These are phyloP conservation scores for Holothuria leucospilota DNA, from an alignment of 53 echinoderm and acorn worm species.

Conservation along the genomic window DNA sequence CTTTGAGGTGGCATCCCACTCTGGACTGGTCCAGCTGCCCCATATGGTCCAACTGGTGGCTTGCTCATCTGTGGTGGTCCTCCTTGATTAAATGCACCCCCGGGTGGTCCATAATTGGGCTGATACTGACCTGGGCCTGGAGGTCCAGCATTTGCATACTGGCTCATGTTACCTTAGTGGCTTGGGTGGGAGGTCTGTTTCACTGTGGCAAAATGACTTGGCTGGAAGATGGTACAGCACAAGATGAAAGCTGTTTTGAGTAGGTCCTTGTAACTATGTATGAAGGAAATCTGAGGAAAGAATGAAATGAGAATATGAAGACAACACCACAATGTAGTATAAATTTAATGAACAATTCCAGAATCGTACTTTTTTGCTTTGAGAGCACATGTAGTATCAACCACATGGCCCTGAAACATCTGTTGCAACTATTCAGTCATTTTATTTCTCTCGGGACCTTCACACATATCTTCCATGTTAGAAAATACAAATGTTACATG, in stretches of 20 bases:
- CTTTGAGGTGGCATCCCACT: constrained; percentile 3
- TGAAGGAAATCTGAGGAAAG: too few relatives aligned
- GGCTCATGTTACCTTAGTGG: neutral
- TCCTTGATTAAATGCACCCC: constrained; percentile 4
- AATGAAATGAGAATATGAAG: too few relatives aligned
- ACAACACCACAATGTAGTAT: too few relatives aligned
- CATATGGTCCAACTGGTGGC: constrained; percentile 46
- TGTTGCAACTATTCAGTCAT: too few relatives aligned
- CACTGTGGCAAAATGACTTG: too few relatives aligned
- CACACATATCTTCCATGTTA: too few relatives aligned
- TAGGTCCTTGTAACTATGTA: neutral
- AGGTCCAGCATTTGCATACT: constrained; percentile 32
- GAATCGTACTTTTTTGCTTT: too few relatives aligned
- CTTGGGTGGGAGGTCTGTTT: neutral
- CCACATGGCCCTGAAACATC: too few relatives aligned
- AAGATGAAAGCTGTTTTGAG: neutral
- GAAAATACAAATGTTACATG: too few relatives aligned
- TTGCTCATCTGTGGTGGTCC: constrained; percentile 38
- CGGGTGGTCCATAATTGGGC: constrained; percentile 29
- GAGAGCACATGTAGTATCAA: too few relatives aligned
- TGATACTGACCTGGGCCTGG: constrained; percentile 39
- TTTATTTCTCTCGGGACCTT: too few relatives aligned
- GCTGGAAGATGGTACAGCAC: neutral
- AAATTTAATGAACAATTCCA: too few relatives aligned
- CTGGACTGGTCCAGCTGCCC: constrained; percentile 27